A percentile compares a stretch with the other conserved stretches of the same genome.
Evolutionary conservation across 2,888 invertebrate genomes (phyloP).

Genomic region (Drosophila falleni): DNA sequence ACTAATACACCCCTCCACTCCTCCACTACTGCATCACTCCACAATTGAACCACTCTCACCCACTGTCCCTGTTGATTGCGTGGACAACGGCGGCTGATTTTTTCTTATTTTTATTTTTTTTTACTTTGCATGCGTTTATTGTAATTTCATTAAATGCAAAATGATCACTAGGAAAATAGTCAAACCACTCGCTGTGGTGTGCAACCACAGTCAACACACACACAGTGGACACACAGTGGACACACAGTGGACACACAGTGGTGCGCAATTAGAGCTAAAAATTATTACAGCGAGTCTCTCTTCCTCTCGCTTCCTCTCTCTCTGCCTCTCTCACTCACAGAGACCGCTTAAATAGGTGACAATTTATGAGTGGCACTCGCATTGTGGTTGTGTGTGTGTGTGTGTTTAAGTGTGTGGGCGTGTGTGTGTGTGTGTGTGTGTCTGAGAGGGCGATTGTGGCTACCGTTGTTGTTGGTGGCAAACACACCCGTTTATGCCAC

Average conservation of each 20-base stretch:
- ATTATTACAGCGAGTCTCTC: constrained; percentile 41
- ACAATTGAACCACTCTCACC: constrained; percentile 15
- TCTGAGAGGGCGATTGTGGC: constrained; percentile 36
- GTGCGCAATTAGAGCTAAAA: constrained; percentile 74
- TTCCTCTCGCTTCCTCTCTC: not conserved
- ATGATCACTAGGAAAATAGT: constrained; percentile 68
- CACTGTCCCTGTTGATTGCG: constrained; percentile 45
- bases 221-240: too few relatives aligned
- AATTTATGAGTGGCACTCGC: constrained; percentile 74
- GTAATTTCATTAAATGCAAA: constrained; percentile 80
- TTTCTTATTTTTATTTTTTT: constrained; percentile 12
- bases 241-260: too few relatives aligned
- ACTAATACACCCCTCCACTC: constrained; percentile 1
- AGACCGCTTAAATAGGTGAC: constrained; percentile 69
- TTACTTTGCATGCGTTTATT: constrained; percentile 70
- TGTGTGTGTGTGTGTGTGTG: constrained; percentile 6
- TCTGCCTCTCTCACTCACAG: not conserved
- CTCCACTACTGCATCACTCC: not conserved
- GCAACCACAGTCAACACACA: constrained; percentile 8
- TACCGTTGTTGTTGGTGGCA: constrained; percentile 5
- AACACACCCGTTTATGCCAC: constrained; percentile 6
- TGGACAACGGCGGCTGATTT: constrained; percentile 45
- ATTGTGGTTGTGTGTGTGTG: constrained; percentile 37
- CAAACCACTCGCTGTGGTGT: constrained; percentile 20
- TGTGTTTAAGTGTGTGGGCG: constrained; percentile 2